These are phyloP conservation scores for Pedicia rivosa DNA, from an alignment of 2,888 invertebrate species.

Conservation along the genomic window DNA sequence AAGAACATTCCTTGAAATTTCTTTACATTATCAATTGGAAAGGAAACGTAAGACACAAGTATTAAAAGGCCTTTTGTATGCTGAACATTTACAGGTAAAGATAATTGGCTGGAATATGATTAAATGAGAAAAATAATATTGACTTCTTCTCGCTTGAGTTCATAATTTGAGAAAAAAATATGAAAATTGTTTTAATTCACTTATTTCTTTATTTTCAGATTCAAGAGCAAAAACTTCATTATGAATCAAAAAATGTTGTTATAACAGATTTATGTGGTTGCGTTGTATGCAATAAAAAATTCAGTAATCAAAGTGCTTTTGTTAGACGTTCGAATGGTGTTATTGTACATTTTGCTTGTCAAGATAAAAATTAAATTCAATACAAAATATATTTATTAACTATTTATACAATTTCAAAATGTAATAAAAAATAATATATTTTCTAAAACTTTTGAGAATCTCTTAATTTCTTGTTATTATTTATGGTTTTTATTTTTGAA, in stretches of 20 bases:
- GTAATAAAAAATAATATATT: too few species aligned
- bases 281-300: conserved; percentile 82
- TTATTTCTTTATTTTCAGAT: too few species aligned
- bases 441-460: too few species aligned
- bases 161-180: too few species aligned
- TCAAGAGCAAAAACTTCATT: conserved; percentile 57
- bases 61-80: conserved; percentile 65
- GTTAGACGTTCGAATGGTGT: conserved; percentile 83
- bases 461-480: too few species aligned
- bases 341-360: conserved; percentile 85
- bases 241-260: conserved; percentile 66
- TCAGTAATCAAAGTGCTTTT: conserved; percentile 87
- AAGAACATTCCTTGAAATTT: conserved; percentile 62
- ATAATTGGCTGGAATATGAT: too few species aligned
- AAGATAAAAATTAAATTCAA: too few species aligned
- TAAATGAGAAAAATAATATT: too few species aligned
- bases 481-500: too few species aligned
- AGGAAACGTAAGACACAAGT: conserved; percentile 59
- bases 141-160: too few species aligned
- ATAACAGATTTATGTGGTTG: conserved; percentile 82
- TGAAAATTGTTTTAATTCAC: too few species aligned
- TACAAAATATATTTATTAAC: conserved; percentile 12
- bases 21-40: conserved; percentile 56
- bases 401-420: too few species aligned
- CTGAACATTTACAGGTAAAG: conserved; percentile 78